Percentiles rank a stretch among this genome's conserved stretches.
phyloP scores from a whole-genome alignment of 2,113 vertebrate species.

The Passer domesticus region DNA sequence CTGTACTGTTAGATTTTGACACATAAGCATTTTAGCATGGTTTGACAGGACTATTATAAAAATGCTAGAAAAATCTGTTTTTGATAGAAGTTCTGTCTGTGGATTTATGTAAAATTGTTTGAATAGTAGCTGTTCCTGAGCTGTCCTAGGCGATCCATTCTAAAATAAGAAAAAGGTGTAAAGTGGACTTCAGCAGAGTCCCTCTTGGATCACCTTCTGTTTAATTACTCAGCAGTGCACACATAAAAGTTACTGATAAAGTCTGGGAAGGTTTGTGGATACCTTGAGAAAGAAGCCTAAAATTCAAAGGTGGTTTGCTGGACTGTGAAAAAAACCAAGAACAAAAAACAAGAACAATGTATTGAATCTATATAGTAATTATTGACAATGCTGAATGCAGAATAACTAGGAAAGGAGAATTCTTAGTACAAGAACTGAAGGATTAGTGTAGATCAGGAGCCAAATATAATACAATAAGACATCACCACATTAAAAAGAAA shows the following conservation, averaged over 20 bases:
- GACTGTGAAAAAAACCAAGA: background rate
- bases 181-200: background rate
- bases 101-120: background rate
- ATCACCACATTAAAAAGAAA: background rate
- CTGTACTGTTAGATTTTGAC: background rate
- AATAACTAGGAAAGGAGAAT: background rate
- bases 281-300: background rate
- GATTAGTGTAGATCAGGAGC: background rate
- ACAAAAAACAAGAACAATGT: background rate
- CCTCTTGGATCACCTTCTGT: background rate
- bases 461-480: background rate
- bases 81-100: background rate
- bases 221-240: background rate
- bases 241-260: background rate
- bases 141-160: background rate
- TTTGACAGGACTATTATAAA: background rate
- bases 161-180: background rate
- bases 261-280: background rate
- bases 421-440: background rate
- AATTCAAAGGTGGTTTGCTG: background rate
- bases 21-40: background rate
- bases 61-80: background rate
- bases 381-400: background rate
- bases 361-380: background rate
- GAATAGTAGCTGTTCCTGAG: background rate